phyloP scores from a whole-genome alignment of 2,888 invertebrate species.

The Lacanobia oleracea region DNA sequence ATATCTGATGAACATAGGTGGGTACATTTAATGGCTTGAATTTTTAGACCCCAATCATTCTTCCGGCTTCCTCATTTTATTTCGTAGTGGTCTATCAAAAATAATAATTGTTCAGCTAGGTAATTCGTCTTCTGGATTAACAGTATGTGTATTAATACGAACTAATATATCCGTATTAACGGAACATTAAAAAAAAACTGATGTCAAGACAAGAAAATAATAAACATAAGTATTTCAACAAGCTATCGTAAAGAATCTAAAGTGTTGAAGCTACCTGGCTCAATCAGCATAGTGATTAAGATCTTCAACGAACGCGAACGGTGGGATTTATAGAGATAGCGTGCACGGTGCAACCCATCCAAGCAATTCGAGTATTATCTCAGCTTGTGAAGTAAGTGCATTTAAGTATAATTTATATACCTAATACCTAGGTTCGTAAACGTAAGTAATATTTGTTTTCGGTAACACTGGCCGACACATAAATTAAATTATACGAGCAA shows the following conservation, averaged over 20 bases:
- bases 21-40: not conserved
- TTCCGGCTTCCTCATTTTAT: not conserved
- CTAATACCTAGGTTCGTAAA: not conserved
- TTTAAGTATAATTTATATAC: not conserved
- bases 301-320: not conserved
- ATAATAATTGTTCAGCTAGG: not conserved
- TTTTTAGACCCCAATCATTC: not conserved
- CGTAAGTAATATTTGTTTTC: not conserved
- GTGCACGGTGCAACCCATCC: not conserved
- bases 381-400: not conserved
- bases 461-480: too few species aligned
- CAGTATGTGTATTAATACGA: not conserved
- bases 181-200: not conserved
- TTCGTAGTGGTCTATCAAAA: not conserved
- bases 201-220: not conserved
- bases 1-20: too few species aligned
- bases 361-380: slow-evolving; percentile 12
- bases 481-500: not conserved
- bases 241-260: not conserved
- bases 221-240: not conserved
- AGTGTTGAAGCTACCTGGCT: not conserved
- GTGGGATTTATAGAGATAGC: slow-evolving; percentile 11
- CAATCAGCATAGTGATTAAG: slow-evolving; percentile 1
- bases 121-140: too few species aligned
- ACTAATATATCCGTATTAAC: not conserved